These are phyloP conservation scores for Neosilurus hyrtlii DNA, from an alignment of 2,797 vertebrate genomes.

Conservation along the genomic window DNA sequence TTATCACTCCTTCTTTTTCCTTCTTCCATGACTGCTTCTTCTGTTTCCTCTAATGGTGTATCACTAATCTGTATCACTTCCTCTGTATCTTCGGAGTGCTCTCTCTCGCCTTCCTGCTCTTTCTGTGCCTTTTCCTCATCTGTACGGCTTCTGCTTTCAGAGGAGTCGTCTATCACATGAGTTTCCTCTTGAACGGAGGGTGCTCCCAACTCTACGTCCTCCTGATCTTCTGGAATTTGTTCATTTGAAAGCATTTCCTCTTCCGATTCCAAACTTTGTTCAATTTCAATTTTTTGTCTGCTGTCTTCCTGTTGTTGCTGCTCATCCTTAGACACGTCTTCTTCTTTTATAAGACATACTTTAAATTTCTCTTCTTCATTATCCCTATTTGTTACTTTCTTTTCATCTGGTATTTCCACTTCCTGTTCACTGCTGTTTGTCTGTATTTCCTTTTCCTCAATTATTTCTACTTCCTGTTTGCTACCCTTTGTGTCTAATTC, in stretches of 20 bases:
- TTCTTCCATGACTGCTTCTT: neutral
- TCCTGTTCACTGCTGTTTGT: neutral
- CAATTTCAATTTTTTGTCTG: neutral
- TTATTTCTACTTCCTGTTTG: neutral
- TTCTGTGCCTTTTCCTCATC: constrained; percentile 3
- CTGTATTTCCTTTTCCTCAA: neutral
- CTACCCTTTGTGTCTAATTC: too few relatives aligned
- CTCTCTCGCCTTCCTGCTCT: neutral
- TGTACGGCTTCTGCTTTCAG: constrained; percentile 7
- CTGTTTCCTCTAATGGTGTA: neutral
- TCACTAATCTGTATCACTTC: neutral
- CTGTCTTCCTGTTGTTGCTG: constrained; percentile 21
- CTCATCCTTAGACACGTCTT: neutral
- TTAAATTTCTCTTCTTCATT: constrained; percentile 9
- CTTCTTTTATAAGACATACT: neutral
- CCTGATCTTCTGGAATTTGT: neutral
- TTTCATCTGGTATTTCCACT: neutral
- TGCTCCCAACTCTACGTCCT: constrained; percentile 1
- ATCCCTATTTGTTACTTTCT: neutral
- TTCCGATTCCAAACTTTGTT: neutral
- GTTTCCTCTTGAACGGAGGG: neutral
- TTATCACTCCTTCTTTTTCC: neutral
- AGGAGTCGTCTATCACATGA: neutral
- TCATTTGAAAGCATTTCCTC: neutral
- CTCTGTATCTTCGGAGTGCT: neutral